Conservation (phyloP, 2,888 invertebrate genomes). For the Ophion ellenae region DNA sequence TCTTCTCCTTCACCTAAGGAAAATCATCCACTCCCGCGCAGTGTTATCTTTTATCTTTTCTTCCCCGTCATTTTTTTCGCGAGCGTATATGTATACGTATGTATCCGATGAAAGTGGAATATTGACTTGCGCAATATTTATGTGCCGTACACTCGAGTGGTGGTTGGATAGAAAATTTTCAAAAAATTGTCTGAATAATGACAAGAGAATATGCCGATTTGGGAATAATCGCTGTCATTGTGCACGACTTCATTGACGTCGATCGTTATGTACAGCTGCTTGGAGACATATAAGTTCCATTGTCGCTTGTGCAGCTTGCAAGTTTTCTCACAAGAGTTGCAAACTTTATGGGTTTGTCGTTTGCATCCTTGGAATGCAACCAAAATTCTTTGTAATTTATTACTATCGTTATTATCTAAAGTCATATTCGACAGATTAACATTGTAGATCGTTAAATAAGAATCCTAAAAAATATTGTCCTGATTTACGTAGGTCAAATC, state of each 20-base stretch:
- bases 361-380: too few relatives aligned
- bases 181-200: neutral
- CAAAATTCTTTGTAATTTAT: too few relatives aligned
- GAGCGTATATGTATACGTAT: neutral
- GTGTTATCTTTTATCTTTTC: constrained; percentile 8
- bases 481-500: too few relatives aligned
- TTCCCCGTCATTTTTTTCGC: neutral
- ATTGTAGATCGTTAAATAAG: too few relatives aligned
- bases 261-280: too few relatives aligned
- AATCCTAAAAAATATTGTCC: too few relatives aligned
- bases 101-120: neutral
- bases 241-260: too few relatives aligned
- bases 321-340: neutral
- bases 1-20: constrained; percentile 14
- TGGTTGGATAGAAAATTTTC: neutral
- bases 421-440: too few relatives aligned
- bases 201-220: too few relatives aligned
- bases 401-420: too few relatives aligned
- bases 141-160: too few relatives aligned
- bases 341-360: neutral
- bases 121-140: neutral
- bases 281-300: neutral
- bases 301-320: neutral
- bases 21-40: constrained; percentile 13
- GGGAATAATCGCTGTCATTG: too few relatives aligned